These are phyloP conservation scores for Psittacula cyanocephala DNA, from an alignment of 2,113 vertebrate genomes.

Conservation along the genomic window DNA sequence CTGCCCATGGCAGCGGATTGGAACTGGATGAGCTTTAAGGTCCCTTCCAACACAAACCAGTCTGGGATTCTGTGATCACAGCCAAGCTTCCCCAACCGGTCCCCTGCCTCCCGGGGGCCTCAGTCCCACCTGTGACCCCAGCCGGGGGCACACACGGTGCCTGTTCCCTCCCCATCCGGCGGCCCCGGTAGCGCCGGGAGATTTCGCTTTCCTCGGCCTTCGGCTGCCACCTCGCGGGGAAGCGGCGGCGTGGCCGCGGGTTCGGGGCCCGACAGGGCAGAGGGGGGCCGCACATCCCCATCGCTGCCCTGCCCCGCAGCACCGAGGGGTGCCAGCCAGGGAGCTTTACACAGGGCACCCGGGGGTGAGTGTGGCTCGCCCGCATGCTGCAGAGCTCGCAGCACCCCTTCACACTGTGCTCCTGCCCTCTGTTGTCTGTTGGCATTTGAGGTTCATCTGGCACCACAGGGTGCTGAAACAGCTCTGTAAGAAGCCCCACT, in stretches of 20 bases:
- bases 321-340: neutral
- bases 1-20: too few relatives aligned
- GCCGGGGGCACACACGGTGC: neutral
- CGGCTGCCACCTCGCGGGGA: conserved; percentile 64
- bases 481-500: rapidly evolving
- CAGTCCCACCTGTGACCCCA: neutral
- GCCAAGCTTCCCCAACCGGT: neutral
- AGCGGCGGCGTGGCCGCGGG: neutral
- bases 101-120: neutral
- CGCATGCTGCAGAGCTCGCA: rapidly evolving
- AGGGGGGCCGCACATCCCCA: too few relatives aligned
- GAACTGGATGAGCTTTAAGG: too few relatives aligned
- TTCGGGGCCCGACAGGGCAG: neutral
- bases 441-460: neutral
- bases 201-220: neutral
- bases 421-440: too few relatives aligned
- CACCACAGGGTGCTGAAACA: rapidly evolving
- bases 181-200: too few relatives aligned
- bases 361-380: rapidly evolving
- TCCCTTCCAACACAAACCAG: neutral
- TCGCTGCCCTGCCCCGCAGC: neutral
- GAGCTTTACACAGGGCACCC: too few relatives aligned
- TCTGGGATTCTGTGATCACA: neutral
- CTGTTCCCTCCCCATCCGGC: too few relatives aligned
- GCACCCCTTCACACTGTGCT: too few relatives aligned